Base-by-base conservation (phyloP, 2,797 vertebrate genomes). In the Scomberomorus guttatus region DNA sequence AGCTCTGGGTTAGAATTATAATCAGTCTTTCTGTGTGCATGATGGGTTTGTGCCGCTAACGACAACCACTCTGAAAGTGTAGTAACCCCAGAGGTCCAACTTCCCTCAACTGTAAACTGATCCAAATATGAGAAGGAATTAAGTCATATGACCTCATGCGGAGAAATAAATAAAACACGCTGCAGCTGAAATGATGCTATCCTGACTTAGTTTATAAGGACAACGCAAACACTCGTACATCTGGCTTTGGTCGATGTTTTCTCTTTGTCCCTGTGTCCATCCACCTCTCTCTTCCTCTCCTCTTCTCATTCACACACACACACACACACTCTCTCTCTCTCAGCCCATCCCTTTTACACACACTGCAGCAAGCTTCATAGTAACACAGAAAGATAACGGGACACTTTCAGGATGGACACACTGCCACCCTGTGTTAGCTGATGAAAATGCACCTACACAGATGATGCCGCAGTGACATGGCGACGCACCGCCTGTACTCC, bases 251-350 rank as follows among this genome's bases (percentile, higher is more conserved):
- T 52, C 58, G 61, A 69, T 48, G 74, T 72, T 93, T 88, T 77
- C 88, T 77, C 93, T 81, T 85, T 91, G 93, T 82, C 94, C 92
- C 93, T 80, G 83, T 91, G 93, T 82, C 94, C 92, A 87, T 82
- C 67, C 88, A 87, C 87, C 91, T 92, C 90, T 92, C 50, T 73
- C 46, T 69, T 37, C 20, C 44, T 61, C 20, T 51, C n/a, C 52
- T 50, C 18, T 22, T 56, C 59, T 72, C 32, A n/a, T 14, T 27
- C 20, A 37, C 68, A 24, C 44, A 6, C 44, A 17, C 46, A 44
- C 52, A n/a, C 61, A 22, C 73, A 29, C 55, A 15, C 54, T 46
- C 73, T 20, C 25, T 17, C 50, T 11, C 34, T 37, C 34, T 37
- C 52, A 67, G 72, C 81, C 75, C 71, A 78, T 81, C 81, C 72